These are phyloP conservation scores for Synanceia verrucosa DNA, from an alignment of 2,797 vertebrate genomes.

Conservation along the genomic window DNA sequence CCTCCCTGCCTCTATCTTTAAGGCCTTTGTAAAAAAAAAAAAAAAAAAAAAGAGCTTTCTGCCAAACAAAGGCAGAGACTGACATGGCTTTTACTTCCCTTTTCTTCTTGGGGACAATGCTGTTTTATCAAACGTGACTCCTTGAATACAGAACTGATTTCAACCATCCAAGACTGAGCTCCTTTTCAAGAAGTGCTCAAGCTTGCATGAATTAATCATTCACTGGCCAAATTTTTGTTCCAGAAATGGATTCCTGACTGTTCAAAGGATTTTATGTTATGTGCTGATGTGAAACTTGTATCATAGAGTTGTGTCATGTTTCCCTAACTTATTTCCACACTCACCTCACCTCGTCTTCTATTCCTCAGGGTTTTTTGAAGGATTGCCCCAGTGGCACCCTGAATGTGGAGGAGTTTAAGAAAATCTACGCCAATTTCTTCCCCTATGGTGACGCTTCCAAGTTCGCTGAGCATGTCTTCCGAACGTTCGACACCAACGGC, in stretches of 20 bases:
- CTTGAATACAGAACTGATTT: slow-evolving; percentile 13
- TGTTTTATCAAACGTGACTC: slow-evolving; percentile 36
- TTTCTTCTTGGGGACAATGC: slow-evolving; percentile 37
- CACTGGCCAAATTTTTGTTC: neutral
- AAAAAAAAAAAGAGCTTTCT: slow-evolving; percentile 2
- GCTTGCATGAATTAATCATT: slow-evolving; percentile 14
- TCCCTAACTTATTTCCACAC: neutral
- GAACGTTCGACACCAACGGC: slow-evolving; percentile 86
- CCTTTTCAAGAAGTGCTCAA: slow-evolving; percentile 13
- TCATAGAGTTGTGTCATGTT: neutral
- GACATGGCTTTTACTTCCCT: slow-evolving; percentile 43
- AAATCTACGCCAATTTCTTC: slow-evolving; percentile 89
- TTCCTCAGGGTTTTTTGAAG: slow-evolving; percentile 85
- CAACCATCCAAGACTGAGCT: slow-evolving; percentile 14
- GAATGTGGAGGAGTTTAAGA: slow-evolving; percentile 89
- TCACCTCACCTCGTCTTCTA: neutral
- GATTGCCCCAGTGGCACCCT: slow-evolving; percentile 87
- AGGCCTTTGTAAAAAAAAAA: slow-evolving; percentile 14
- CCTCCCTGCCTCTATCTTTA: slow-evolving; percentile 17
- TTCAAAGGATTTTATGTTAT: neutral
- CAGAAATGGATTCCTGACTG: slow-evolving; percentile 3
- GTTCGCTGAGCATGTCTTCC: slow-evolving; percentile 88
- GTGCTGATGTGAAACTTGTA: neutral
- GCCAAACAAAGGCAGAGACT: slow-evolving; percentile 29
- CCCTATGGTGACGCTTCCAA: slow-evolving; percentile 88